Evolutionary conservation across 2,888 invertebrate genomes (phyloP), one percentile per base, ranked within the genome.

Genomic region (Gymnocheta viridis): DNA sequence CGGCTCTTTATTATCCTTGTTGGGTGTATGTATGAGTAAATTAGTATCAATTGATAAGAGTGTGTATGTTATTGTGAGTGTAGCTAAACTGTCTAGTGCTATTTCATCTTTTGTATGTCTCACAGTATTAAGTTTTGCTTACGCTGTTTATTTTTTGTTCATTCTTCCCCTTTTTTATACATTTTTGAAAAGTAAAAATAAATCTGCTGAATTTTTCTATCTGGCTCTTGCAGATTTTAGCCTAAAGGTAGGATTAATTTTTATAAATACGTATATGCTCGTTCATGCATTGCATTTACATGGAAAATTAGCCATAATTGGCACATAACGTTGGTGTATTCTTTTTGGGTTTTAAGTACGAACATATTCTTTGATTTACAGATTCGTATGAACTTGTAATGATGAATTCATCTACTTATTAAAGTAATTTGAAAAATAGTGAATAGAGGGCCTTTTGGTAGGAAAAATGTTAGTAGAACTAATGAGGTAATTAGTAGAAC

Each of bases 231-330:
- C 79, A 82, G 64, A 82, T 72, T 85, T 82, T 74, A 72, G 85
- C 82, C 80, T 82, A 76, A 82, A 85, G 85, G 85, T 85, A 77
- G 79, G 85, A 82, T 82, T 85, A 82, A 66, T 76, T 51, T 67
- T 62, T 64, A 32, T 32, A 56, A 67, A 38, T 24, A 67, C 58
- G 32, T 77, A 51, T n/a, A 72, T 73, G 58, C 49, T 73, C 35
- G 19, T 19, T 80, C 38, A 60, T 77, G 67, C 67, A 54, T 19
- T 47, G 27, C 69, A 62, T 27, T 35, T 44, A 44, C 54, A 79
- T 51, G 29, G 17, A 29, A 80, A 56, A 80, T 83, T 83, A 83
- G 44, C 76, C 69, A 56, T 83, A 83, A 83, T 83, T 83, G 79
- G 76, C 79, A 70, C 58, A 76, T n/a, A n/a, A 80, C 44, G 56